phyloP scores from a whole-genome alignment of 2,888 invertebrate genomes.

The Polietes domitor region DNA sequence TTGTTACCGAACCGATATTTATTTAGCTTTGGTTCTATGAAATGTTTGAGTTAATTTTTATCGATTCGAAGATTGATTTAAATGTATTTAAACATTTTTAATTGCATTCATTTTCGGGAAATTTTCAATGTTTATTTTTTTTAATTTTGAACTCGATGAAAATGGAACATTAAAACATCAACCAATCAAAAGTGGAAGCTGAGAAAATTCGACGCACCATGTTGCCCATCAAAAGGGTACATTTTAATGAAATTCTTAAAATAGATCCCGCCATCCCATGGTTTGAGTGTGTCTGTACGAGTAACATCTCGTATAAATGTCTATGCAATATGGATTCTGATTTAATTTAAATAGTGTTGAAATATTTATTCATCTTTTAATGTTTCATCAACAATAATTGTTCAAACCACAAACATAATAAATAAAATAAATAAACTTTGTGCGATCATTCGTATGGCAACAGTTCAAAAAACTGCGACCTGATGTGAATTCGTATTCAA shows the following conservation, averaged over 20 bases:
- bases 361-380: slow-evolving; percentile 61
- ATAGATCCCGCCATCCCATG: background rate
- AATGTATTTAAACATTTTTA: slow-evolving; percentile 60
- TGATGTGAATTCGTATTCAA: too few relatives aligned
- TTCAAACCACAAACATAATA: background rate
- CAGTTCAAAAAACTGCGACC: background rate
- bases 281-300: too few relatives aligned
- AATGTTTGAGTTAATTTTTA: background rate
- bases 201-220: background rate
- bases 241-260: background rate
- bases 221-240: background rate
- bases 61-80: slow-evolving; percentile 34
- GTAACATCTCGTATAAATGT: background rate
- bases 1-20: background rate
- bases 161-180: slow-evolving; percentile 12
- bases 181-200: background rate
- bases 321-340: background rate
- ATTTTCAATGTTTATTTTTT: slow-evolving; percentile 15
- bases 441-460: background rate
- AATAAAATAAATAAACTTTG: background rate
- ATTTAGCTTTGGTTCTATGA: background rate
- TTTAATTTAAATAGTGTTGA: slow-evolving; percentile 58
- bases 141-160: slow-evolving; percentile 2
- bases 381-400: slow-evolving; percentile 46
- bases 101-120: slow-evolving; percentile 46